Conservation (phyloP, 2,888 invertebrate genomes). For the Noctua janthina region DNA sequence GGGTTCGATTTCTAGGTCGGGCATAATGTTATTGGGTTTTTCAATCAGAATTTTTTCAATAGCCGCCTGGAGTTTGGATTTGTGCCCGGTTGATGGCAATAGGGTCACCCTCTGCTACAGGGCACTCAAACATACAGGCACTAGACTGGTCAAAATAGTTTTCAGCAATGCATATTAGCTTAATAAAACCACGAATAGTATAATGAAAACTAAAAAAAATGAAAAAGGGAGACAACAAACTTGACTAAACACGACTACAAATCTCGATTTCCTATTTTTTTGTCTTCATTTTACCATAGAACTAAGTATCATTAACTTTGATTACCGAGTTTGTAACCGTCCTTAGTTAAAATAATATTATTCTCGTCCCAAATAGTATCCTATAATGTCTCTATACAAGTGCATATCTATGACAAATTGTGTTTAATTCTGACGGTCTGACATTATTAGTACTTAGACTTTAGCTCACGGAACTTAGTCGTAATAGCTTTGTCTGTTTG, state of each 20-base stretch:
- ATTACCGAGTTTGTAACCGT: neutral
- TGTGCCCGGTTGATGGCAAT: too few species aligned
- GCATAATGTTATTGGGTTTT: too few species aligned
- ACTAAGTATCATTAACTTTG: neutral
- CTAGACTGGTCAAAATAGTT: neutral
- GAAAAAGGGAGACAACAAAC: too few species aligned
- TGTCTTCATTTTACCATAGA: neutral
- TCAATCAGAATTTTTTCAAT: too few species aligned
- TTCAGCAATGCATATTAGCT: neutral
- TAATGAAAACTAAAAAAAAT: too few species aligned
- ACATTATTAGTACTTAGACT: slow-evolving; percentile 43
- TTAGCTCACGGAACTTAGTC: slow-evolving; percentile 35
- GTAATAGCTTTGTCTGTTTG: slow-evolving; percentile 28
- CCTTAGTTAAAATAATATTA: slow-evolving; percentile 51
- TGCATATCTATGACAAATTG: slow-evolving; percentile 63
- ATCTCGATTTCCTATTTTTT: neutral
- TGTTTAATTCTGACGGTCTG: slow-evolving; percentile 41
- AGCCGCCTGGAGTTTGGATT: too few species aligned
- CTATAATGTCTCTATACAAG: slow-evolving; percentile 50
- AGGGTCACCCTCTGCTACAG: too few species aligned
- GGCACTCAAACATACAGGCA: too few species aligned
- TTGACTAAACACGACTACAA: neutral
- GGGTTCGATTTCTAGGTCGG: too few species aligned
- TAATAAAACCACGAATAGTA: too few species aligned
- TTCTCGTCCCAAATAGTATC: slow-evolving; percentile 54